phyloP scores from a whole-genome alignment of 2,888 invertebrate species.

The Plebejus melissa region DNA sequence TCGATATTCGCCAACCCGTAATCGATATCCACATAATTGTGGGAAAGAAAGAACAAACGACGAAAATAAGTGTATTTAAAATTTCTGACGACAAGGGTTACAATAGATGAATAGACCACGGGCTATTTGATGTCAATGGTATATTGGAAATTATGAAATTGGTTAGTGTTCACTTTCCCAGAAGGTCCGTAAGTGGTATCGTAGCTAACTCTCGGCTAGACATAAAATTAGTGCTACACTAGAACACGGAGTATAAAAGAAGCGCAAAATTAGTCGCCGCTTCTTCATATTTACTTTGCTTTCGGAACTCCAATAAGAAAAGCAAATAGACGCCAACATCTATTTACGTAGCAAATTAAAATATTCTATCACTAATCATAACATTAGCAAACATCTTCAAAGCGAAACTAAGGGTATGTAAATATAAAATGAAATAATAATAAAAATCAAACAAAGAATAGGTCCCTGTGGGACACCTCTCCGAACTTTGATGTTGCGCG shows the following conservation, averaged over 20 bases:
- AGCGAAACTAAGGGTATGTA: slow-evolving; percentile 27
- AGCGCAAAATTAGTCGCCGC: background rate
- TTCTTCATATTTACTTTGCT: slow-evolving; percentile 13
- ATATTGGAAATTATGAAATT: background rate
- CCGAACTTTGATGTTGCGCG: slow-evolving; percentile 54
- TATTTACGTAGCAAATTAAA: slow-evolving; percentile 26
- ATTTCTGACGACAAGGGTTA: slow-evolving; percentile 5
- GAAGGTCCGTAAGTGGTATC: background rate
- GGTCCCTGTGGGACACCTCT: slow-evolving; percentile 40
- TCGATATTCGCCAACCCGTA: slow-evolving; percentile 29
- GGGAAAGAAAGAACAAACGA: slow-evolving; percentile 28
- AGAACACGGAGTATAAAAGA: background rate
- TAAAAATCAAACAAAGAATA: slow-evolving; percentile 40
- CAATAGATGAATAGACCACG: background rate
- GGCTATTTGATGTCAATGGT: background rate
- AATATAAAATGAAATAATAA: slow-evolving; percentile 40
- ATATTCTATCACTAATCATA: slow-evolving; percentile 30
- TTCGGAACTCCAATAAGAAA: background rate
- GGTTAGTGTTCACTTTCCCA: background rate
- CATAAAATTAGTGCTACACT: background rate
- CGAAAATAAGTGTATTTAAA: background rate
- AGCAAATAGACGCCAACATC: slow-evolving; percentile 8
- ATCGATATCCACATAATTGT: slow-evolving; percentile 33
- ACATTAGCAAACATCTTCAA: slow-evolving; percentile 20
- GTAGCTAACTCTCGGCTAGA: background rate